Conservation (phyloP, 2,113 vertebrate species). For the Balaeniceps rex region DNA sequence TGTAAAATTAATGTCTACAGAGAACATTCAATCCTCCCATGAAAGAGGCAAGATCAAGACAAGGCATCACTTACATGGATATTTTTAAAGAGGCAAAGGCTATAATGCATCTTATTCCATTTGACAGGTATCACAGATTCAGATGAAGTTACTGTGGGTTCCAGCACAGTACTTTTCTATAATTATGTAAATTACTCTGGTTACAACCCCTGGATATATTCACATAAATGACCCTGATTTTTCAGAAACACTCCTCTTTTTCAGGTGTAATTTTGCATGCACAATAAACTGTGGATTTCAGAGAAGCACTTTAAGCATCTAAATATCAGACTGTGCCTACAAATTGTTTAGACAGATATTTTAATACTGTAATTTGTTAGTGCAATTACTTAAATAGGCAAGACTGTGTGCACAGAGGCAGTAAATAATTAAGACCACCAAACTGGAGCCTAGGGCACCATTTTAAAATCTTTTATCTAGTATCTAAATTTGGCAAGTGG, state of each 20-base stretch:
- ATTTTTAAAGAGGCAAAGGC: not conserved
- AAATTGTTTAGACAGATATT: conserved; percentile 39
- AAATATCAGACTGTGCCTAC: conserved; percentile 30
- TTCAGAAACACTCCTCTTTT: conserved; percentile 14
- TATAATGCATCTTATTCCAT: not conserved
- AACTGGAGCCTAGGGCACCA: conserved; percentile 17
- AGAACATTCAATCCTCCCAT: not conserved
- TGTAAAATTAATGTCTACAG: not conserved
- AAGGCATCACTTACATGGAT: not conserved
- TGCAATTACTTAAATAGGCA: conserved; percentile 39
- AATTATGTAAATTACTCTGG: conserved; percentile 13
- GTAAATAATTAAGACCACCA: conserved; percentile 55
- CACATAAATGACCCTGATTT: conserved; percentile 19
- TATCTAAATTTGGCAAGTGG: not conserved
- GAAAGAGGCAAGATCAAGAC: not conserved
- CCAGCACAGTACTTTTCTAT: not conserved
- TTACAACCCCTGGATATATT: not conserved
- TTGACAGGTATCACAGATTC: not conserved
- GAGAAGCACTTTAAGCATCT: conserved; percentile 18
- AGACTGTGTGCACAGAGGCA: conserved; percentile 20
- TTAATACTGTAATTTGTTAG: conserved; percentile 50
- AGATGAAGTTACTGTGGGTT: not conserved
- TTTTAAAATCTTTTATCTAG: conserved; percentile 23
- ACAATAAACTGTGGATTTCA: conserved; percentile 41
- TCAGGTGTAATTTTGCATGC: conserved; percentile 16